A percentile compares a stretch with the other conserved stretches of the same genome.
Evolutionary conservation across 2,888 invertebrate genomes (phyloP).

Genomic region (Eurytoma adleriae): DNA sequence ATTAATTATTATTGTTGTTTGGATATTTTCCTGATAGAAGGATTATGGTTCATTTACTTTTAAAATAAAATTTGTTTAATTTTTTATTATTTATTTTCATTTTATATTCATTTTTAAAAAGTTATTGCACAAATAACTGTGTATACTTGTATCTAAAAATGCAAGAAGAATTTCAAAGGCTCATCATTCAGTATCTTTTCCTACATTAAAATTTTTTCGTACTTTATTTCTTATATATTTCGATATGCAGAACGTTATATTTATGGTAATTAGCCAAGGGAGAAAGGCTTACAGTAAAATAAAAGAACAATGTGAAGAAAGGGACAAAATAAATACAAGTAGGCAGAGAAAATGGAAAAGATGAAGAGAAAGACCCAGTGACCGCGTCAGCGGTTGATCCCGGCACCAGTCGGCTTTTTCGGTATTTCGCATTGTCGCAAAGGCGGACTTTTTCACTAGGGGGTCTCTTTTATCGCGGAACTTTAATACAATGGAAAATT

Average conservation of each 20-base stretch:
- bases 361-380: slow-evolving; percentile 22
- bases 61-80: too few relatives aligned
- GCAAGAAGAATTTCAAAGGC: too few relatives aligned
- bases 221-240: neutral
- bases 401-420: slow-evolving; percentile 41
- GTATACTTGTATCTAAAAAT: too few relatives aligned
- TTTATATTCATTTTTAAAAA: too few relatives aligned
- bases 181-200: too few relatives aligned
- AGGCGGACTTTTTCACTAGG: slow-evolving; percentile 36
- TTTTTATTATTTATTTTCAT: too few relatives aligned
- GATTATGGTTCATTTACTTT: neutral
- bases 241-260: slow-evolving; percentile 30
- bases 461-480: slow-evolving; percentile 28
- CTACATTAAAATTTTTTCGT: too few relatives aligned
- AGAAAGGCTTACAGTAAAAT: slow-evolving; percentile 17
- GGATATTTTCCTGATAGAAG: too few relatives aligned
- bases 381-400: slow-evolving; percentile 41
- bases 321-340: slow-evolving; percentile 43
- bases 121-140: too few relatives aligned
- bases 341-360: slow-evolving; percentile 13
- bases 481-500: slow-evolving; percentile 51
- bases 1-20: too few relatives aligned
- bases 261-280: slow-evolving; percentile 38
- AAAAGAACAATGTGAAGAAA: slow-evolving; percentile 23
- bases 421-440: slow-evolving; percentile 24